Evolutionary conservation across 2,888 invertebrate genomes (phyloP), one percentile per base, ranked within the genome.

Genomic region (Branchipolynoe longqiensis): DNA sequence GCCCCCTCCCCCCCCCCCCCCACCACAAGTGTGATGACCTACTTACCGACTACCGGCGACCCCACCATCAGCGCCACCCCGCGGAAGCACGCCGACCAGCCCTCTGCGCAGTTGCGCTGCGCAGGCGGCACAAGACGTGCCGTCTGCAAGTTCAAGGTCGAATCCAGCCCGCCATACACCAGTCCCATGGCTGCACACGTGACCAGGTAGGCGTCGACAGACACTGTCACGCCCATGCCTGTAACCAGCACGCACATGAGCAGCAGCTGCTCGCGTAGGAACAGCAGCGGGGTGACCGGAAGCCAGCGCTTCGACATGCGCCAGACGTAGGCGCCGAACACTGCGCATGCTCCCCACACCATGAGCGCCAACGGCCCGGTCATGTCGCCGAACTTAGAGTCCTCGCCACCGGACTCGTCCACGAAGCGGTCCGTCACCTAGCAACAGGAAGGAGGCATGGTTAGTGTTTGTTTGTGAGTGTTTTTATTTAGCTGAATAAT

Each of bases 191-290:
- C 78, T 25, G 78, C 78, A 25, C 48, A 48, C 28, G 78, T 48
- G 25, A 78, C 48, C 28, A 78, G 12, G 78, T 48, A 78, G n/a
- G 78, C 78, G 12, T 78, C 48, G n/a, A 48, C 31, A 22, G 78
- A 78, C 28, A 48, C 8, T 31, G 78, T 78, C 22, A 78, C 22
- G 2, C 78, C 78, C 78, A 78, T 78, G 41, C 41, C 41, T 31
- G 48, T 78, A 25, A 78, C 78, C 28, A 78, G 28, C 28, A 78
- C 78, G 54, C 78, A 78, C 25, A 54, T 48, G 6, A 78, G 78
- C n/a, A 78, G 78, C 6, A 78, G 78, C 48, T 78, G 78, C 33
- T 78, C 78, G 12, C 78, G 41, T 31, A 78, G 78, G 78, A 78
- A 78, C 48, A 78, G 78, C 0, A 78, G 78, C 25, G 78, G 78